Evolutionary conservation across 2,888 invertebrate species (phyloP).

Genomic region (Prosopocoilus inquinatus): DNA sequence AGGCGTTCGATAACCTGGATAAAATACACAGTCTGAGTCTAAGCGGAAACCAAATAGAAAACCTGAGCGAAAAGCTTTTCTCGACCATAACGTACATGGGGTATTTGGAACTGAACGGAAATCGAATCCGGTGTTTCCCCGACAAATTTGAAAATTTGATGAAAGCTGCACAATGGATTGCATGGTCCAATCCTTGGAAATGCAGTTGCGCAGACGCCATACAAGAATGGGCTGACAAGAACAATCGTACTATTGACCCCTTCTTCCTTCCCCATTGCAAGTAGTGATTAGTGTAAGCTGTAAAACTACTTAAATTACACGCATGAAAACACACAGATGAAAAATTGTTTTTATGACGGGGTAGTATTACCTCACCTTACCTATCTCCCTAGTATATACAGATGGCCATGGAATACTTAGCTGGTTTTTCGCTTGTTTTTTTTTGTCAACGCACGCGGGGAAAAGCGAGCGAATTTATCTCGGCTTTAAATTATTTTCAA

Average conservation of each 20-base stretch:
- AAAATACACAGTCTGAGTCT: conserved; percentile 35
- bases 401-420: no score
- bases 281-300: no score
- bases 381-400: no score
- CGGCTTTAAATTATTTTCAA: no score
- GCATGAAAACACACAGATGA: no score
- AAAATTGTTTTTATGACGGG: no score
- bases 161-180: conserved; percentile 2
- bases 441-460: no score
- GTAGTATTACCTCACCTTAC: no score
- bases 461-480: no score
- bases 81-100: neutral
- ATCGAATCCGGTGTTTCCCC: conserved; percentile 9
- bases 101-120: neutral
- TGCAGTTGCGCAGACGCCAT: conserved; percentile 11
- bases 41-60: conserved; percentile 34
- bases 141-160: conserved; percentile 3
- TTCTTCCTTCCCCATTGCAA: no score
- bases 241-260: neutral
- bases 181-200: conserved; percentile 12
- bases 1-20: conserved; percentile 35
- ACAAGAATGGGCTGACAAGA: neutral
- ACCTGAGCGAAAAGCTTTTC: conserved; percentile 27
- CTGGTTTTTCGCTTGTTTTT: no score
- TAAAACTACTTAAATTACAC: no score